These are phyloP conservation scores for Drosophila testacea DNA, from an alignment of 2,888 invertebrate species.

Conservation along the genomic window DNA sequence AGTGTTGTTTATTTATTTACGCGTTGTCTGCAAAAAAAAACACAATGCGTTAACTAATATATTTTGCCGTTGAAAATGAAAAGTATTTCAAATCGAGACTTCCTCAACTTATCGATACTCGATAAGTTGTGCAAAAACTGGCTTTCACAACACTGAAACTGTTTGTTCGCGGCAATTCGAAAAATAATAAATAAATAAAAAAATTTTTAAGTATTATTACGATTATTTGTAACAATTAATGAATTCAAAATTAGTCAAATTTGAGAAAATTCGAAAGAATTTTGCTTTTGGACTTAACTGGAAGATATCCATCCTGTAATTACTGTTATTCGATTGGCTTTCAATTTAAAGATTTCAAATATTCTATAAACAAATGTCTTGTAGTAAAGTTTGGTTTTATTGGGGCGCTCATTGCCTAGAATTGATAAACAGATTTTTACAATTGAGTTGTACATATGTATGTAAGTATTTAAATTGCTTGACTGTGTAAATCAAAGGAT, in stretches of 20 bases:
- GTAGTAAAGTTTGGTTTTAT: conserved; percentile 44
- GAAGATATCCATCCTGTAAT: too few relatives aligned
- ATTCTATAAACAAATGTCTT: not conserved
- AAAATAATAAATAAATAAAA: too few relatives aligned
- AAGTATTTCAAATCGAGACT: not conserved
- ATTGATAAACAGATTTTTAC: conserved; percentile 53
- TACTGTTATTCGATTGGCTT: too few relatives aligned
- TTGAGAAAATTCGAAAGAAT: too few relatives aligned
- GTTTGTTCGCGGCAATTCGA: conserved; percentile 10
- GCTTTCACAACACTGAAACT: conserved; percentile 7
- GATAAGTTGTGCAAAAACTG: not conserved
- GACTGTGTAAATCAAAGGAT: conserved; percentile 28
- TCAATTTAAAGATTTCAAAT: not conserved
- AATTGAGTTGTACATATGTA: conserved; percentile 32
- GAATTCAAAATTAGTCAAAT: too few relatives aligned
- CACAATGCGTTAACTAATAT: too few relatives aligned
- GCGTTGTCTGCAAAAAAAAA: too few relatives aligned
- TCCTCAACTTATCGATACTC: not conserved
- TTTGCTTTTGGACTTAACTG: too few relatives aligned
- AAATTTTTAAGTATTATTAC: not conserved
- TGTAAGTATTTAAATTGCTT: conserved; percentile 36
- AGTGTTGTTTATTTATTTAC: too few relatives aligned
- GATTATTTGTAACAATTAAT: too few relatives aligned
- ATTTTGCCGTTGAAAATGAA: too few relatives aligned
- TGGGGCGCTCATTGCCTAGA: conserved; percentile 25